Evolutionary conservation across 2,797 vertebrate genomes (phyloP).

Genomic region (Hyperoplus lanceolatus): DNA sequence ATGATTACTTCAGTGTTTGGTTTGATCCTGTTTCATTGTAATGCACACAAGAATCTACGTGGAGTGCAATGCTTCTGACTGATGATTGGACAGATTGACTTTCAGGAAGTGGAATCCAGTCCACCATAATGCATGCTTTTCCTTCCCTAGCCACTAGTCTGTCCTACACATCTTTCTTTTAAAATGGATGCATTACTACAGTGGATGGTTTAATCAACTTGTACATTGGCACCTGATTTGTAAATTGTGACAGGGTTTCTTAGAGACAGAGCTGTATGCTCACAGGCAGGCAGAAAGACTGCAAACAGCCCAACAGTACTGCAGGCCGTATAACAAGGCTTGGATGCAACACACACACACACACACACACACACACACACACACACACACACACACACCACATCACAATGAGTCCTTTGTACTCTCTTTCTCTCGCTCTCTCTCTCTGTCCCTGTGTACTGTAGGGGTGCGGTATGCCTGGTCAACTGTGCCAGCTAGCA

Average conservation of each 20-base stretch:
- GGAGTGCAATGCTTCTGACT: too few species aligned
- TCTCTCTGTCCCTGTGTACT: constrained; percentile 74
- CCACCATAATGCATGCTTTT: too few species aligned
- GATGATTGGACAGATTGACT: too few species aligned
- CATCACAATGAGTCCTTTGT: constrained; percentile 85
- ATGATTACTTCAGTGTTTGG: too few species aligned
- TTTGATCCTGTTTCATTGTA: too few species aligned
- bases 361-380: constrained; percentile 47
- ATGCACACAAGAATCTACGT: too few species aligned
- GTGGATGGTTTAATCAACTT: neutral
- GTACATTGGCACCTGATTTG: constrained; percentile 3
- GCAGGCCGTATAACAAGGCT: constrained; percentile 65
- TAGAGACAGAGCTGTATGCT: constrained; percentile 52
- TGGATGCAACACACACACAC: constrained; percentile 50
- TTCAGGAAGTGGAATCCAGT: too few species aligned
- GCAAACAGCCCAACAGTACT: constrained; percentile 72
- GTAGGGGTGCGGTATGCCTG: constrained; percentile 77
- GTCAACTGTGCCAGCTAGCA: constrained; percentile 80
- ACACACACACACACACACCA: constrained; percentile 11
- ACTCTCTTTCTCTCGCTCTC: constrained; percentile 72
- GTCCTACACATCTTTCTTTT: neutral
- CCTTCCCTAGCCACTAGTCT: neutral
- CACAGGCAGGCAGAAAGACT: constrained; percentile 55
- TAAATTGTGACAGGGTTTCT: constrained; percentile 19
- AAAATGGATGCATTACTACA: neutral